Evolutionary conservation across 2,888 invertebrate species (phyloP).

Genomic region (Leucophenga maculata): DNA sequence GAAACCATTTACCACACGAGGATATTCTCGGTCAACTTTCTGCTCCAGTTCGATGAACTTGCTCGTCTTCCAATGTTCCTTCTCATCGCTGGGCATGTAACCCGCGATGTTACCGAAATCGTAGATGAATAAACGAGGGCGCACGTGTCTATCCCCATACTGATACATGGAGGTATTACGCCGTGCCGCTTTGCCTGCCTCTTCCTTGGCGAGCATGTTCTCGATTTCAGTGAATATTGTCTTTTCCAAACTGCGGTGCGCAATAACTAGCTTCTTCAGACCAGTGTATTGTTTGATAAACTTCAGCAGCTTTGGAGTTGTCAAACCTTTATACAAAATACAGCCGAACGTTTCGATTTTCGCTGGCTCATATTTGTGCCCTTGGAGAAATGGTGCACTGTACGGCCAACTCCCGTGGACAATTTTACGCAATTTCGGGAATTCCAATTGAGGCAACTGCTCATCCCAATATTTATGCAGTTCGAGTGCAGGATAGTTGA

Average conservation of each 20-base stretch:
- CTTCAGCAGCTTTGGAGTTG: background rate
- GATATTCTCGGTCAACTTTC: background rate
- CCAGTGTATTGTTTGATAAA: background rate
- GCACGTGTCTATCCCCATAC: background rate
- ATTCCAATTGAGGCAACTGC: background rate
- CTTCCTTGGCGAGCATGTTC: background rate
- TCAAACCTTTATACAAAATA: background rate
- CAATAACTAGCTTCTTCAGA: background rate
- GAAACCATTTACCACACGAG: background rate
- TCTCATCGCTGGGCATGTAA: background rate
- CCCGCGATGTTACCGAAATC: background rate
- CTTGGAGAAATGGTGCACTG: background rate
- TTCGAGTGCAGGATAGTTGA: background rate
- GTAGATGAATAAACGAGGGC: background rate
- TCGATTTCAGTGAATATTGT: background rate
- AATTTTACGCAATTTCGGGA: conserved; percentile 9
- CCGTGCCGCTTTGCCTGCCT: no score
- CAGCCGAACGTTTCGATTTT: background rate
- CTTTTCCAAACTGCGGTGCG: background rate
- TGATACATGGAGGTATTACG: background rate
- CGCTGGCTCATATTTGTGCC: background rate
- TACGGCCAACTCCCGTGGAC: background rate
- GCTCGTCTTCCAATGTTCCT: background rate
- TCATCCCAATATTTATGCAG: background rate
- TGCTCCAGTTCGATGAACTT: background rate